These are phyloP conservation scores for Triplophysa siluroides DNA, from an alignment of 2,113 vertebrate species.

Conservation along the genomic window DNA sequence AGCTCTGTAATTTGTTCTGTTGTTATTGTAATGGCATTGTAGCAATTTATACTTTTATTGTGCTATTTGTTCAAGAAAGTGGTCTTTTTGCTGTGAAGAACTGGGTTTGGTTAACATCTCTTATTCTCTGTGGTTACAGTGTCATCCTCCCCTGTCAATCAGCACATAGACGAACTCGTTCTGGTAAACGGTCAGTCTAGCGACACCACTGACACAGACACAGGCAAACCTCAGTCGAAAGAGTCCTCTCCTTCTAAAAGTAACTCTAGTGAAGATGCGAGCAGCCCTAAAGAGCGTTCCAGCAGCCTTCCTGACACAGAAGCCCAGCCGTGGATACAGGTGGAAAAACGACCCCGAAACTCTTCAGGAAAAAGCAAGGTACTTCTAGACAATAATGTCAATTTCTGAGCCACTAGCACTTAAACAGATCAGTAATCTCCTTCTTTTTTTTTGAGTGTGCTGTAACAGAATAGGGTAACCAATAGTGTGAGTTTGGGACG, in stretches of 20 bases:
- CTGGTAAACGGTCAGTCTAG: slow-evolving; percentile 20
- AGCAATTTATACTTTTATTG: background rate
- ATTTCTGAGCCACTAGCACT: too few relatives aligned
- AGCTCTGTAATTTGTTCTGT: background rate
- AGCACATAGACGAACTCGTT: slow-evolving; percentile 50
- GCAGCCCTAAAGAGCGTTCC: slow-evolving; percentile 54
- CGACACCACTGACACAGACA: slow-evolving; percentile 30
- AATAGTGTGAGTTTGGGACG: too few relatives aligned
- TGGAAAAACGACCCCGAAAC: slow-evolving; percentile 83
- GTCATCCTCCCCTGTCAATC: slow-evolving; percentile 58
- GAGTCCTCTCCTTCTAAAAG: slow-evolving; percentile 25
- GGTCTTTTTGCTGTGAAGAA: too few relatives aligned
- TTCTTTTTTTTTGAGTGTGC: too few relatives aligned
- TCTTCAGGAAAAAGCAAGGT: slow-evolving; percentile 81
- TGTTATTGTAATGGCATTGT: too few relatives aligned
- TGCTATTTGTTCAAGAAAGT: background rate
- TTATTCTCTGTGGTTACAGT: slow-evolving; percentile 14
- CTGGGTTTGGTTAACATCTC: background rate
- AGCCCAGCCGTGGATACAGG: slow-evolving; percentile 86
- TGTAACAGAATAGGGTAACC: too few relatives aligned
- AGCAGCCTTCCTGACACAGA: slow-evolving; percentile 82
- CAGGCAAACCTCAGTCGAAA: slow-evolving; percentile 43
- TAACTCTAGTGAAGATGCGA: background rate
- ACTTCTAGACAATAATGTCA: slow-evolving; percentile 18
- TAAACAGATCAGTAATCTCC: too few relatives aligned